Evolutionary conservation across 2,888 invertebrate genomes (phyloP).

Genomic region (Epirrhoe tristata): DNA sequence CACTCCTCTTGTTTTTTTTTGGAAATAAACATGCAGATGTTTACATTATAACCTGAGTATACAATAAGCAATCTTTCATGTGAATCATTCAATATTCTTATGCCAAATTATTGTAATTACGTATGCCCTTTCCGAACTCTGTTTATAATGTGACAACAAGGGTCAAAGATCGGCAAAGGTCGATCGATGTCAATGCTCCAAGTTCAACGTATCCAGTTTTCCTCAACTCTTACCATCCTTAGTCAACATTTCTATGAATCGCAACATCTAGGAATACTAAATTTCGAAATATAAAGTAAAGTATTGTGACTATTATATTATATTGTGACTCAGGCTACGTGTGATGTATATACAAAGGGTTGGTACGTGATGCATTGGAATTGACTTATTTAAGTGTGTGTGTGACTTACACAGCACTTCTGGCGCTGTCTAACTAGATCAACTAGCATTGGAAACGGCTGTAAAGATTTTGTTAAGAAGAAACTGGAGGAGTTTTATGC

Average conservation of each 20-base stretch:
- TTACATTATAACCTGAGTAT: too few species aligned
- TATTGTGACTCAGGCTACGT: slow-evolving; percentile 51
- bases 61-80: too few species aligned
- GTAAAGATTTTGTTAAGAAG: neutral
- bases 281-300: slow-evolving; percentile 56
- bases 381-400: slow-evolving; percentile 27
- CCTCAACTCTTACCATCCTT: slow-evolving; percentile 34
- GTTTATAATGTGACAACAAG: neutral
- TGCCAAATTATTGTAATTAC: neutral
- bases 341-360: slow-evolving; percentile 47
- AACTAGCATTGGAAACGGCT: neutral
- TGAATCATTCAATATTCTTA: neutral
- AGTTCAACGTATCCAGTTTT: slow-evolving; percentile 36
- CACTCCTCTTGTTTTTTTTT: too few species aligned
- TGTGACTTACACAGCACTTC: neutral
- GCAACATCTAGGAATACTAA: slow-evolving; percentile 41
- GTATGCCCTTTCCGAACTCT: neutral
- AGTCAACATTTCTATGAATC: slow-evolving; percentile 30
- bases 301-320: slow-evolving; percentile 49
- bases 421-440: neutral
- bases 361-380: slow-evolving; percentile 31
- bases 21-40: too few species aligned
- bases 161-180: slow-evolving; percentile 6
- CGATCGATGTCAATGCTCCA: slow-evolving; percentile 28
- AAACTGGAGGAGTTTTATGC: too few species aligned